Conservation (phyloP, 2,888 invertebrate species). For the Priocnemis perturbator region DNA sequence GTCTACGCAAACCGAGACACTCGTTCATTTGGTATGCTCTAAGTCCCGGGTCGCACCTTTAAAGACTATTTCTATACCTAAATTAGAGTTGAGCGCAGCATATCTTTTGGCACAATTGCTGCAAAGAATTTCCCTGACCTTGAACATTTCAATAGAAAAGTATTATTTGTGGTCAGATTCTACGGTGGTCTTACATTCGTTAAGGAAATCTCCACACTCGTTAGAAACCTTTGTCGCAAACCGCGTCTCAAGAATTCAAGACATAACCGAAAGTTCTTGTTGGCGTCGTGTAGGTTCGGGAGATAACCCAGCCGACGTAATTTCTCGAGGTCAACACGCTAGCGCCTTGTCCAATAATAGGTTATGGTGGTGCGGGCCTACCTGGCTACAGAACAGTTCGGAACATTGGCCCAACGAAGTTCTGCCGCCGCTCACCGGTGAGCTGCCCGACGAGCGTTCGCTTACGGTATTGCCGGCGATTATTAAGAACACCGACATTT, state of each 20-base stretch:
- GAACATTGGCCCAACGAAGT: background rate
- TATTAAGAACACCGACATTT: accelerated
- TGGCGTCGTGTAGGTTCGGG: background rate
- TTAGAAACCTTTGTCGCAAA: background rate
- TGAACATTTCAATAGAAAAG: no score
- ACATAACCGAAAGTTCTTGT: no score
- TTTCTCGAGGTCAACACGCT: slow-evolving; percentile 1
- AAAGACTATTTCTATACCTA: background rate
- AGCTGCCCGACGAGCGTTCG: background rate
- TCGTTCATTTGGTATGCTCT: background rate
- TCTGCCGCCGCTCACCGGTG: no score
- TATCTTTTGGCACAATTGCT: background rate
- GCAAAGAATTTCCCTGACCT: no score
- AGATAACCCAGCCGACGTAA: slow-evolving; percentile 11
- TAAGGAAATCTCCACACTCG: background rate
- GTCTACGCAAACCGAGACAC: no score
- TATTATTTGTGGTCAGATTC: background rate
- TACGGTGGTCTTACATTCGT: background rate
- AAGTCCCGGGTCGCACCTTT: background rate
- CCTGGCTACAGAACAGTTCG: background rate
- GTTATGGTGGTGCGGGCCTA: background rate
- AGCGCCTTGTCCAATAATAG: slow-evolving; percentile 11
- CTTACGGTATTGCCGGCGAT: background rate
- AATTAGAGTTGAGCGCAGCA: background rate
- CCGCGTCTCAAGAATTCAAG: background rate